Conservation (phyloP, 2,888 invertebrate genomes). For the Ochropleura plecta region DNA sequence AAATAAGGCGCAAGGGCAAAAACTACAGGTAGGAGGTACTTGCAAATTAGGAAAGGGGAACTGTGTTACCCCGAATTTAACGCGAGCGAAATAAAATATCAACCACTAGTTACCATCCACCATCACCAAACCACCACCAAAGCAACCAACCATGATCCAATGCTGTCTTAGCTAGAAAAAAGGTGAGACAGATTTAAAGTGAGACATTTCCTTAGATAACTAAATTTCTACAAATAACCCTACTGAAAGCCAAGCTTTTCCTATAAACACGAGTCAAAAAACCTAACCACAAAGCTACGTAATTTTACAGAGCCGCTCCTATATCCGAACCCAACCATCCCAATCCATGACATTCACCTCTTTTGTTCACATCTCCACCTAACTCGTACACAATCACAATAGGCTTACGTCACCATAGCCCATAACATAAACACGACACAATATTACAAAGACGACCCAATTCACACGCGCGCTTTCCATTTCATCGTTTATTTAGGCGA, state of each 20-base stretch:
- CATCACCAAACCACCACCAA: too few species aligned
- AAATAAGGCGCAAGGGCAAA: too few species aligned
- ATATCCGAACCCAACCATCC: conserved; percentile 4
- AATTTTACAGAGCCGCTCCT: conserved; percentile 26
- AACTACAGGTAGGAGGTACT: too few species aligned
- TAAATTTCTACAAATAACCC: neutral
- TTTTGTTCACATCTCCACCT: conserved; percentile 52
- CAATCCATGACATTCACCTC: conserved; percentile 41
- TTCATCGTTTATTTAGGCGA: conserved; percentile 70
- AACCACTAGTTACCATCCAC: too few species aligned
- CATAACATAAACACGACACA: conserved; percentile 50
- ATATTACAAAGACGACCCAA: conserved; percentile 67
- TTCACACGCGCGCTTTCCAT: conserved; percentile 76
- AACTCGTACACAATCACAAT: conserved; percentile 56
- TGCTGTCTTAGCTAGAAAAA: too few species aligned
- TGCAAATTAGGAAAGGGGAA: too few species aligned
- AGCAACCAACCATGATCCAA: too few species aligned
- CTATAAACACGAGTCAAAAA: neutral
- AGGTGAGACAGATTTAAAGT: neutral
- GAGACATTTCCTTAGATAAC: neutral
- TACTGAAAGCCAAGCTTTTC: neutral
- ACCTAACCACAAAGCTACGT: too few species aligned
- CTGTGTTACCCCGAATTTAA: too few species aligned
- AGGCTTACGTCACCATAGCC: conserved; percentile 45
- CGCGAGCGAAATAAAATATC: too few species aligned